Percentiles rank a stretch among this genome's conserved stretches.
phyloP scores from a whole-genome alignment of 1,140 invertebrate species.

The Ceratoteleas bidentatus region DNA sequence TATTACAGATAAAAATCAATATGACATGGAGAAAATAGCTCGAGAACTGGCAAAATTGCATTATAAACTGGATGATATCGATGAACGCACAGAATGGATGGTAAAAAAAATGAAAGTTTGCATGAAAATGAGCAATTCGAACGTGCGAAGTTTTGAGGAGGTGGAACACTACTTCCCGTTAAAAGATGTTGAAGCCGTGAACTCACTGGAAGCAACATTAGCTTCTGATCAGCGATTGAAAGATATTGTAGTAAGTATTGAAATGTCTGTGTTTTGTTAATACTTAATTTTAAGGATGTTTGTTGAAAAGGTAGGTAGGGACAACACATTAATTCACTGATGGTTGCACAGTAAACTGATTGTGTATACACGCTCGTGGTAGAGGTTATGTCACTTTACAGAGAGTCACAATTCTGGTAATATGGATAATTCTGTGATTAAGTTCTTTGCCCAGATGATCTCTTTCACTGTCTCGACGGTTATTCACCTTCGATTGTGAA shows the following conservation, averaged over 20 bases:
- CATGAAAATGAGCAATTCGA: neutral
- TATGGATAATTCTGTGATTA: neutral
- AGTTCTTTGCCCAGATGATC: conserved; percentile 2
- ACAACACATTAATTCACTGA: too few species aligned
- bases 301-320: too few species aligned
- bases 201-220: conserved; percentile 1
- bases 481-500: conserved; percentile 36
- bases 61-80: neutral
- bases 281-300: too few species aligned
- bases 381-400: too few species aligned
- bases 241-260: conserved; percentile 4
- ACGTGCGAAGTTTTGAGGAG: conserved; percentile 5
- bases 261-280: too few species aligned
- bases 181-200: neutral
- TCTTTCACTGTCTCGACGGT: conserved; percentile 15
- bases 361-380: too few species aligned
- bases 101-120: neutral
- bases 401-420: too few species aligned
- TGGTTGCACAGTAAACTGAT: too few species aligned
- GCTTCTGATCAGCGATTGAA: neutral
- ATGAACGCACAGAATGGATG: conserved; percentile 4
- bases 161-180: conserved; percentile 7
- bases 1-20: too few species aligned
- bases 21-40: neutral
- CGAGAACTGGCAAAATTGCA: conserved; percentile 2